These are phyloP conservation scores for Oreohelix idahoensis DNA, from an alignment of 1,140 invertebrate species.

Conservation along the genomic window DNA sequence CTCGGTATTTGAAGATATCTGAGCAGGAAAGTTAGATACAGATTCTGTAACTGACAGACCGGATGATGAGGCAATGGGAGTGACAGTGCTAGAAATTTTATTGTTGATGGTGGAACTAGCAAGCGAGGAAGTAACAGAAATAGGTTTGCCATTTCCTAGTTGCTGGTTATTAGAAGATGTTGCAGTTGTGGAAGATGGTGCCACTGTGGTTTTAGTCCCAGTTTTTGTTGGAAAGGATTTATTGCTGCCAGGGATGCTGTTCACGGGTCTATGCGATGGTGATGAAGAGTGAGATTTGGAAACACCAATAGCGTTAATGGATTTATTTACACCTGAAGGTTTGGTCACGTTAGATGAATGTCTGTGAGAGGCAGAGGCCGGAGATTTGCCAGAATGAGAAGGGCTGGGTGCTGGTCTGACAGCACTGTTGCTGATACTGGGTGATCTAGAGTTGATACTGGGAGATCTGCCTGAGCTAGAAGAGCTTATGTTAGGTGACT, in stretches of 20 bases:
- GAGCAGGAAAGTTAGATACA: neutral
- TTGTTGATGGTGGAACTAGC: neutral
- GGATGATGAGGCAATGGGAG: neutral
- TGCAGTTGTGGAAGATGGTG: neutral
- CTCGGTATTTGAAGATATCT: neutral
- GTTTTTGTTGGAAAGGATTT: neutral
- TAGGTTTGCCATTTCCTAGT: neutral
- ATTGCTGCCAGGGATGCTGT: neutral
- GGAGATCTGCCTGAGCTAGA: slow-evolving; percentile 25
- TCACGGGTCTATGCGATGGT: neutral
- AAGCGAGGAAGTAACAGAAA: neutral
- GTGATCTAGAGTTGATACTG: slow-evolving; percentile 23
- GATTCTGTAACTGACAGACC: neutral
- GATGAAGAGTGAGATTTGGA: neutral
- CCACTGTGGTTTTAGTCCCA: neutral
- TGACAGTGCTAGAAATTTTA: neutral
- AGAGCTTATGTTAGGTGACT: slow-evolving; percentile 33
- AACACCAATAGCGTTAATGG: neutral
- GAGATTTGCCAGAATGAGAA: neutral
- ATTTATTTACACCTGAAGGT: slow-evolving; percentile 1
- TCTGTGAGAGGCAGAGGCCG: neutral
- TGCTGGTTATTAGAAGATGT: neutral
- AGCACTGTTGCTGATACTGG: slow-evolving; percentile 11
- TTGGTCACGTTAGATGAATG: neutral
- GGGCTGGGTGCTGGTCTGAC: neutral